These are phyloP conservation scores for Hypothenemus hampei DNA, from an alignment of 1,140 invertebrate genomes.

Conservation along the genomic window DNA sequence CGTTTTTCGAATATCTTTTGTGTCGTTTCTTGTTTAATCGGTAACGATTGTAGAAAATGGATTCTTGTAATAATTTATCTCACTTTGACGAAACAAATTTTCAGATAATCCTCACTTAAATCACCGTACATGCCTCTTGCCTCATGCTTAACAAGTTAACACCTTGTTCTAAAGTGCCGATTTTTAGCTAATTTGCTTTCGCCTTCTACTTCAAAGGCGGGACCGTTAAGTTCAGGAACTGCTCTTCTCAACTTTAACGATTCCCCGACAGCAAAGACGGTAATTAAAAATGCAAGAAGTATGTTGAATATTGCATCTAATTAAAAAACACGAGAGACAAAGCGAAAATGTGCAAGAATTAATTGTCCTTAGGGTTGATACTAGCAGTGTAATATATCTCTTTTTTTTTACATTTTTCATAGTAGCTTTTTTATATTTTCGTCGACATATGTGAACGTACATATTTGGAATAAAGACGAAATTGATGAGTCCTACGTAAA, in stretches of 20 bases:
- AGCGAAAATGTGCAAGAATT: no score
- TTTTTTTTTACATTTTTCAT: no score
- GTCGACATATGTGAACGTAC: no score
- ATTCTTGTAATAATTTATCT: no score
- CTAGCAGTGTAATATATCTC: no score
- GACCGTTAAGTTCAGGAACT: slow-evolving; percentile 20
- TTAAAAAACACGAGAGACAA: slow-evolving; percentile 31
- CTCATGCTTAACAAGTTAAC: slow-evolving; percentile 8
- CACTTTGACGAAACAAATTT: no score
- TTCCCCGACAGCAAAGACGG: slow-evolving; percentile 17
- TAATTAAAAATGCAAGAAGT: slow-evolving; percentile 33
- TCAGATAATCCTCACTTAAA: slow-evolving; percentile 2
- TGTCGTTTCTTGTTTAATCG: no score
- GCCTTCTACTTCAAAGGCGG: slow-evolving; percentile 23
- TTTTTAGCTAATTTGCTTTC: slow-evolving; percentile 21
- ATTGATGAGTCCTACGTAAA: slow-evolving; percentile 16
- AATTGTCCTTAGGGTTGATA: no score
- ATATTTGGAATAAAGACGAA: slow-evolving; percentile 10
- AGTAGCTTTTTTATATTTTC: no score
- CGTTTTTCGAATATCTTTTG: no score
- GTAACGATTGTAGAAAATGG: no score
- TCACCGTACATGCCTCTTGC: background rate
- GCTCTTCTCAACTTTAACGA: slow-evolving; percentile 25
- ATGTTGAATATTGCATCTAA: slow-evolving; percentile 35
- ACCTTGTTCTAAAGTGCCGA: slow-evolving; percentile 15